These are phyloP conservation scores for Amphiprion percula DNA, from an alignment of 2,113 vertebrate species.

Conservation along the genomic window DNA sequence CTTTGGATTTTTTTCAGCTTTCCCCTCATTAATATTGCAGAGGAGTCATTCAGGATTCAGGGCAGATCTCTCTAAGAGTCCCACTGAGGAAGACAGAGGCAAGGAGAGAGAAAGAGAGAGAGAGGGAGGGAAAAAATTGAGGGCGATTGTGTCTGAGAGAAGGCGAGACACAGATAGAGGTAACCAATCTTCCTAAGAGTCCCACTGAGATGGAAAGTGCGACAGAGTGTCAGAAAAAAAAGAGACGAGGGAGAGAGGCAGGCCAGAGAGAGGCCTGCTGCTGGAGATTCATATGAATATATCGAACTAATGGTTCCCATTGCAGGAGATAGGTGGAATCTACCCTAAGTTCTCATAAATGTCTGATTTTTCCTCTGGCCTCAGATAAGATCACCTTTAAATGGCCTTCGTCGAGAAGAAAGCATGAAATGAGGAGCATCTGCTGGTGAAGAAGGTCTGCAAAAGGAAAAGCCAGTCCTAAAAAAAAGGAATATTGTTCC, in stretches of 20 bases:
- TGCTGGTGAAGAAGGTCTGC: background rate
- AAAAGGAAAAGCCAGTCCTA: background rate
- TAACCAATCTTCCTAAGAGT: constrained; percentile 68
- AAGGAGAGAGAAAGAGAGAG: constrained; percentile 19
- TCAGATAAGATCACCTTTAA: constrained; percentile 29
- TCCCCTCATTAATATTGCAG: constrained; percentile 74
- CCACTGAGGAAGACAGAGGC: constrained; percentile 49
- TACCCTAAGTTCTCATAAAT: constrained; percentile 38
- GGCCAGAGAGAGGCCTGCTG: constrained; percentile 23
- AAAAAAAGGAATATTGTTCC: constrained; percentile 19
- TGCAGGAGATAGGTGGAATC: constrained; percentile 26
- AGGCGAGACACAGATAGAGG: constrained; percentile 56
- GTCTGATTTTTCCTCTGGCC: constrained; percentile 41
- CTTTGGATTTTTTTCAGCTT: constrained; percentile 52
- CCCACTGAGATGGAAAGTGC: constrained; percentile 49
- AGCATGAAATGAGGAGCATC: background rate
- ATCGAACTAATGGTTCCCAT: constrained; percentile 53
- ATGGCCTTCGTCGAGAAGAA: constrained; percentile 8
- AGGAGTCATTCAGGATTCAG: constrained; percentile 62
- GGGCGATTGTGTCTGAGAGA: constrained; percentile 53
- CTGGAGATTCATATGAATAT: constrained; percentile 56
- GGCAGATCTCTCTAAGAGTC: constrained; percentile 52
- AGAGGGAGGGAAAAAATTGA: constrained; percentile 1
- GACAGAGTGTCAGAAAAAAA: constrained; percentile 44
- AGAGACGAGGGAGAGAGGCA: constrained; percentile 16